Conservation (phyloP, 2,888 invertebrate species). For the Brachylomia viminalis region DNA sequence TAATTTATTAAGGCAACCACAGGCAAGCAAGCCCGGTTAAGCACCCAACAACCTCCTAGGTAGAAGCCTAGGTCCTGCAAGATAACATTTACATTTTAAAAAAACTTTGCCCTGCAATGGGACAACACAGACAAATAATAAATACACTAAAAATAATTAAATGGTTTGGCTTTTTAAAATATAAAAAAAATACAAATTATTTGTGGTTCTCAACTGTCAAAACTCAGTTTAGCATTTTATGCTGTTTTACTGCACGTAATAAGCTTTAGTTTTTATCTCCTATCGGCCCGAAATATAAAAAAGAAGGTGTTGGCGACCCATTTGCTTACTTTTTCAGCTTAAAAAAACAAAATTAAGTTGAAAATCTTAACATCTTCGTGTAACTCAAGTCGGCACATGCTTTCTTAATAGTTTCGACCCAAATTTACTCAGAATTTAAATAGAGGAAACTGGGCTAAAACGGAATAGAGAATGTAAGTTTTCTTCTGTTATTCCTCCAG, state of each 20-base stretch:
- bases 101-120: too few species aligned
- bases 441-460: conserved; percentile 55
- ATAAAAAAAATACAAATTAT: not conserved
- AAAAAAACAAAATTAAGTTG: conserved; percentile 30
- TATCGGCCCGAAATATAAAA: not conserved
- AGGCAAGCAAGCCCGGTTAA: too few species aligned
- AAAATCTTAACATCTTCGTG: conserved; percentile 38
- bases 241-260: not conserved
- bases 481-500: conserved; percentile 41
- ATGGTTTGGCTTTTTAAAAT: too few species aligned
- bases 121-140: not conserved
- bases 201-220: not conserved
- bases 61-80: too few species aligned
- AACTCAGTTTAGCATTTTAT: not conserved
- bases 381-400: conserved; percentile 58
- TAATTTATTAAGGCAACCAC: too few species aligned
- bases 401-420: conserved; percentile 63
- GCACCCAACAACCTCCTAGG: too few species aligned
- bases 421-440: conserved; percentile 63
- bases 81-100: too few species aligned
- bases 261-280: not conserved
- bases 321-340: not conserved
- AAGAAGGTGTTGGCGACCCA: not conserved
- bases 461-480: conserved; percentile 47
- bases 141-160: too few species aligned